phyloP scores from a whole-genome alignment of 2,888 invertebrate species.

The Tromatobia lineatoria region DNA sequence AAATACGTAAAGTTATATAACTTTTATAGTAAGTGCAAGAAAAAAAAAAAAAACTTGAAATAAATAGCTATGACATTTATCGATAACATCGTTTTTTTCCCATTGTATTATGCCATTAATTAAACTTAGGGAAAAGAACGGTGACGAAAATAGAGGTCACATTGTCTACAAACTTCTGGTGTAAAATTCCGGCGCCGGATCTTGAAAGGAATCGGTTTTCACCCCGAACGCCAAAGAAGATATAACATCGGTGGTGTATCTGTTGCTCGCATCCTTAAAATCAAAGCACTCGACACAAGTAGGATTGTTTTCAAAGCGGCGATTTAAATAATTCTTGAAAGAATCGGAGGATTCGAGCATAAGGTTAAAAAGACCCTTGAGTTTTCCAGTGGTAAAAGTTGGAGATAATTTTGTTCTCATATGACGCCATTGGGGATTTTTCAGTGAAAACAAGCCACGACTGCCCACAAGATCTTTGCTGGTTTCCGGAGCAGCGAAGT shows the following conservation, averaged over 20 bases:
- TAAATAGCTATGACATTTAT: too few relatives aligned
- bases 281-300: conserved; percentile 53
- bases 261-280: conserved; percentile 67
- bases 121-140: too few relatives aligned
- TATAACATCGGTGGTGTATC: conserved; percentile 78
- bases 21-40: too few relatives aligned
- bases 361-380: conserved; percentile 86
- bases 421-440: conserved; percentile 86
- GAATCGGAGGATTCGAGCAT: conserved; percentile 82
- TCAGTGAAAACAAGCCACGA: conserved; percentile 83
- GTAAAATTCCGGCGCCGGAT: conserved; percentile 74
- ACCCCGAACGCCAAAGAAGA: conserved; percentile 79
- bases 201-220: conserved; percentile 75
- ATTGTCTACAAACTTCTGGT: conserved; percentile 69
- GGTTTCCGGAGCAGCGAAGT: conserved; percentile 78
- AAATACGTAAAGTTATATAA: too few relatives aligned
- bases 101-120: too few relatives aligned
- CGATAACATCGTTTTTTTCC: too few relatives aligned
- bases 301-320: conserved; percentile 39
- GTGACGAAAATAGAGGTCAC: conserved; percentile 75
- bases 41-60: too few relatives aligned
- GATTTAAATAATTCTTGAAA: conserved; percentile 71
- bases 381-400: conserved; percentile 87
- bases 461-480: conserved; percentile 79
- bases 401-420: conserved; percentile 86